phyloP scores from a whole-genome alignment of 2,797 vertebrate species.

The Tamandua tetradactyla region DNA sequence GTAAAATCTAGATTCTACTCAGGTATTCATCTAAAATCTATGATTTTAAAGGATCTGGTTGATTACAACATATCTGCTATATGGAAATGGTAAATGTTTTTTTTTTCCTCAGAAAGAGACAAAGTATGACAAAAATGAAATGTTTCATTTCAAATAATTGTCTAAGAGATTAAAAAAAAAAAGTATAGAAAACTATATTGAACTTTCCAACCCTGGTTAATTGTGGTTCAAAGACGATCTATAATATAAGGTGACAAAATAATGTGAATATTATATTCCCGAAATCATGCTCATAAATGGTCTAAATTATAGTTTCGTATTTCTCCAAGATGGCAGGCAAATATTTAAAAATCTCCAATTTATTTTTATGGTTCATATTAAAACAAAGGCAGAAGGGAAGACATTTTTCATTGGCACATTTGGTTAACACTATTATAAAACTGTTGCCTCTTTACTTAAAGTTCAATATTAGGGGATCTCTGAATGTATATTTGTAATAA shows the following conservation, averaged over 20 bases:
- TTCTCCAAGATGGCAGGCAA: neutral
- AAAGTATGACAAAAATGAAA: neutral
- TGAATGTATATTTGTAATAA: neutral
- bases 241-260: neutral
- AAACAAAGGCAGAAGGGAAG: conserved; percentile 12
- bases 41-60: neutral
- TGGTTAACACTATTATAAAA: neutral
- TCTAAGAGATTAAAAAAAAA: neutral
- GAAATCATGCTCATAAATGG: neutral
- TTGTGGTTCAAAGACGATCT: neutral
- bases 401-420: neutral
- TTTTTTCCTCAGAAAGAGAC: neutral
- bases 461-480: conserved; percentile 12
- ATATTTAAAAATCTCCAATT: neutral
- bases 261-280: neutral
- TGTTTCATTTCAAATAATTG: conserved; percentile 35
- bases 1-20: neutral
- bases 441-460: neutral
- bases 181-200: neutral
- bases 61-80: neutral
- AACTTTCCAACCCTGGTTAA: neutral
- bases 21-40: neutral
- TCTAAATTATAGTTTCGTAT: neutral
- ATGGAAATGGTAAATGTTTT: neutral
- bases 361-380: neutral